Evolutionary conservation across 2,113 vertebrate genomes (phyloP), one percentile per base, ranked within the genome.

Genomic region (Microtus oregoni): DNA sequence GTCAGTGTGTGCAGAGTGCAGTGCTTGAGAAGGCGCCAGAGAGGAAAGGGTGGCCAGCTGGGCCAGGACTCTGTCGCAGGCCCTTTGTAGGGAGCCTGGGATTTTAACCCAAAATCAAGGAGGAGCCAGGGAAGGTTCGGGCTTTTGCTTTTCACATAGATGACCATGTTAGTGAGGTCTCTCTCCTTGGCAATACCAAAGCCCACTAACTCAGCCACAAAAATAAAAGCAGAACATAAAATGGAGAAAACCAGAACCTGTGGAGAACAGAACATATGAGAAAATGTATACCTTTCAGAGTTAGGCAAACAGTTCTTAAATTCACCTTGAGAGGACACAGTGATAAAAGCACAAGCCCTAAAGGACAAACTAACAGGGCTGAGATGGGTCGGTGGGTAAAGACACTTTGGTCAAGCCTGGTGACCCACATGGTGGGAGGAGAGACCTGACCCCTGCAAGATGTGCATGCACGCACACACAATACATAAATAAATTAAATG

Each of bases 151-250:
- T 70, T 94, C 41, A 61, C n/a, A 86, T 30, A 67, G n/a, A 86
- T 61, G 44, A 32, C 44, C 30, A 0, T 67, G 30, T 52, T n/a
- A 61, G 24, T n/a, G 70, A 20, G 19, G 19, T 52, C 70, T 93
- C 65, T 76, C 77, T 77, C 63, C 78, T 94, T 79, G 47, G 77
- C 73, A 83, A 41, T 7, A 85, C 19, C 87, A 91, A 82, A 95
- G 7, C 13, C 65, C 52, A 50, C 11, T 20, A 72, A 79, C 89
- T 94, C 35, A 55, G 44, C 28, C 65, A 63, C 55, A 76, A 85
- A 87, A 86, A 61, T 73, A 72, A 94, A 92, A 63, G 77, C 55
- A 5, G 91, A 96, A 79, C 79, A 63, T 26, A 11, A 76, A 94
- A 90, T 92, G 28, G 17, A 35, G 58, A 82, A 81, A 85, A 81